Conservation (phyloP, 37 sponge, comb jelly and placozoan genomes). For the Eunapius fragilis region DNA sequence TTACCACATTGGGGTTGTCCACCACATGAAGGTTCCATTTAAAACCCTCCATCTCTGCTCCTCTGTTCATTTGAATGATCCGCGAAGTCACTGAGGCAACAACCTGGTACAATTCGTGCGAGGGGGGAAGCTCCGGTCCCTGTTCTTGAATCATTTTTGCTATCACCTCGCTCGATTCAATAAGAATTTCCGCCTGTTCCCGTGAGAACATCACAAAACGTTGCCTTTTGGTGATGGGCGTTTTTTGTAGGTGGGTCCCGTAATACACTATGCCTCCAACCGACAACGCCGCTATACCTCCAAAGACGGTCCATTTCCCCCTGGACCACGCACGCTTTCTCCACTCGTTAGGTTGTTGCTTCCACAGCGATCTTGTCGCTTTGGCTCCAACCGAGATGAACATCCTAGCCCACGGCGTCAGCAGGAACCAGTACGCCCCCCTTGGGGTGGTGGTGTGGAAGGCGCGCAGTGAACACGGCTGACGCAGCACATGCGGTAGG, state of each 20-base stretch:
- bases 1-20: constrained; percentile 31
- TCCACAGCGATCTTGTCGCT: constrained; percentile 36
- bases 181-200: constrained; percentile 7
- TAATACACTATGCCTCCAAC: constrained; percentile 30
- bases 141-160: neutral
- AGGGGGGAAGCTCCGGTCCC: neutral
- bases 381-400: constrained; percentile 34
- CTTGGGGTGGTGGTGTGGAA: constrained; percentile 7
- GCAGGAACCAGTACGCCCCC: constrained; percentile 10
- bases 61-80: constrained; percentile 9
- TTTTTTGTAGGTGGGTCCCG: constrained; percentile 37
- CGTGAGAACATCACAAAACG: constrained; percentile 56
- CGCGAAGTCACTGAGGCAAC: constrained; percentile 1
- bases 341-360: constrained; percentile 23
- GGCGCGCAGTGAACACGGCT: neutral
- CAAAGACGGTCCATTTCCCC: constrained; percentile 9
- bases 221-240: constrained; percentile 53
- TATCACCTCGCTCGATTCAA: constrained; percentile 21
- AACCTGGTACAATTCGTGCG: constrained; percentile 13
- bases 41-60: constrained; percentile 12
- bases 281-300: constrained; percentile 8
- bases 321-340: constrained; percentile 2
- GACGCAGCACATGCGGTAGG: too few species aligned
- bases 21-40: constrained; percentile 61
- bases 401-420: constrained; percentile 31